Conservation (phyloP, 2,113 vertebrate genomes). For the Rhagologus leucostigma region DNA sequence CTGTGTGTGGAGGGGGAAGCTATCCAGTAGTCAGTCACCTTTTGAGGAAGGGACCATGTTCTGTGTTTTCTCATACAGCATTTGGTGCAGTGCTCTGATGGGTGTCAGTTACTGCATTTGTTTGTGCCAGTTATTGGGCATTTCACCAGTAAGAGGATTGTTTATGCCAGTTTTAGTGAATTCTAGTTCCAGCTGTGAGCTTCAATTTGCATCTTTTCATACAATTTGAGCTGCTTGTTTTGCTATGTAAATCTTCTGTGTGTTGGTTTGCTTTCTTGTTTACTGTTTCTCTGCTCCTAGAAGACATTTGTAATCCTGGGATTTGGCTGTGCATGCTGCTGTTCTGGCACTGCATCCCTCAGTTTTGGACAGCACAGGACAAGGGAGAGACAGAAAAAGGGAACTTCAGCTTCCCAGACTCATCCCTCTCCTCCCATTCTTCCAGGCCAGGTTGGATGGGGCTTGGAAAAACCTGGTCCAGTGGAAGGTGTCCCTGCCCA, state of each 20-base stretch:
- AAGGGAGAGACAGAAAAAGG: neutral
- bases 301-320: neutral
- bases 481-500: neutral
- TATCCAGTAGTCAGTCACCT: neutral
- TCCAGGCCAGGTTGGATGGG: neutral
- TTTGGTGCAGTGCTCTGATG: neutral
- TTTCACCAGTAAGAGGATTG: neutral
- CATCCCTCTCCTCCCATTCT: neutral
- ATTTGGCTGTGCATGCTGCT: neutral
- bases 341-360: neutral
- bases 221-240: neutral
- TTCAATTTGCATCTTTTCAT: neutral
- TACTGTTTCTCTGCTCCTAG: neutral
- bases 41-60: neutral
- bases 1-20: rapidly evolving
- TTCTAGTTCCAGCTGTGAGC: neutral
- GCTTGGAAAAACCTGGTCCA: neutral
- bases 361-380: neutral
- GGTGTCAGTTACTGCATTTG: neutral
- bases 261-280: constrained; percentile 1
- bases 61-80: neutral
- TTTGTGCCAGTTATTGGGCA: neutral
- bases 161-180: neutral
- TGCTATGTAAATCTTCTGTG: neutral
- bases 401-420: neutral